A percentile compares a stretch with the other conserved stretches of the same genome.
phyloP scores from a whole-genome alignment of 2,797 vertebrate species.

The Coregonus sp. region DNA sequence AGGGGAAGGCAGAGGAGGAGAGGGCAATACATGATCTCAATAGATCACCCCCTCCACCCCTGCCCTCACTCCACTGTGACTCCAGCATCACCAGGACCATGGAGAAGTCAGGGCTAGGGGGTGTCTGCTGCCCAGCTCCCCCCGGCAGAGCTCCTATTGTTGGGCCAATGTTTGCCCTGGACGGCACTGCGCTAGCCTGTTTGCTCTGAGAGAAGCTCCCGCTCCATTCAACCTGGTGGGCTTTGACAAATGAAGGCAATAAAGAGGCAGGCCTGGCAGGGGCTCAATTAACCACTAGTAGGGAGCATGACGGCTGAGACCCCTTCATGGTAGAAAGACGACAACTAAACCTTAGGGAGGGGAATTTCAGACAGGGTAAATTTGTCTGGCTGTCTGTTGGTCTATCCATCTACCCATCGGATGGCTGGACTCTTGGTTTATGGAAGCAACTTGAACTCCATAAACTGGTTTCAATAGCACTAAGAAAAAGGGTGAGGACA shows the following conservation, averaged over 20 bases:
- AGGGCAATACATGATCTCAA: neutral
- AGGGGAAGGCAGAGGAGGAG: neutral
- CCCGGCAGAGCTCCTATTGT: slow-evolving; percentile 49
- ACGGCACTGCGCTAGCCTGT: slow-evolving; percentile 65
- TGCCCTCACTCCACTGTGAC: slow-evolving; percentile 18
- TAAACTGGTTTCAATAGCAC: neutral
- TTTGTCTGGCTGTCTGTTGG: slow-evolving; percentile 61
- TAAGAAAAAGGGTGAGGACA: neutral
- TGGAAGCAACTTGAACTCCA: neutral
- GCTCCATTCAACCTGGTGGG: slow-evolving; percentile 72
- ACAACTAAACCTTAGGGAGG: neutral
- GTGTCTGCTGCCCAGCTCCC: slow-evolving; percentile 55
- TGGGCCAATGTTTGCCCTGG: slow-evolving; percentile 62
- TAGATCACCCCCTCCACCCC: slow-evolving; percentile 17
- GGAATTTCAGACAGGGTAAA: neutral
- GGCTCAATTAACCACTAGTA: slow-evolving; percentile 74
- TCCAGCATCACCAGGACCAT: slow-evolving; percentile 38
- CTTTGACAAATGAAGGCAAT: slow-evolving; percentile 79
- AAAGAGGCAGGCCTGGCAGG: slow-evolving; percentile 75
- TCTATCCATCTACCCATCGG: slow-evolving; percentile 10
- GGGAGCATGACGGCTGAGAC: slow-evolving; percentile 59
- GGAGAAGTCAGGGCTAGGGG: slow-evolving; percentile 45
- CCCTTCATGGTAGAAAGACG: slow-evolving; percentile 31
- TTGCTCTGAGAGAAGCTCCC: slow-evolving; percentile 71
- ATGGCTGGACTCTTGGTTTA: neutral